Evolutionary conservation across 2,797 vertebrate species (phyloP).

Genomic region (Neoniphon sammara): DNA sequence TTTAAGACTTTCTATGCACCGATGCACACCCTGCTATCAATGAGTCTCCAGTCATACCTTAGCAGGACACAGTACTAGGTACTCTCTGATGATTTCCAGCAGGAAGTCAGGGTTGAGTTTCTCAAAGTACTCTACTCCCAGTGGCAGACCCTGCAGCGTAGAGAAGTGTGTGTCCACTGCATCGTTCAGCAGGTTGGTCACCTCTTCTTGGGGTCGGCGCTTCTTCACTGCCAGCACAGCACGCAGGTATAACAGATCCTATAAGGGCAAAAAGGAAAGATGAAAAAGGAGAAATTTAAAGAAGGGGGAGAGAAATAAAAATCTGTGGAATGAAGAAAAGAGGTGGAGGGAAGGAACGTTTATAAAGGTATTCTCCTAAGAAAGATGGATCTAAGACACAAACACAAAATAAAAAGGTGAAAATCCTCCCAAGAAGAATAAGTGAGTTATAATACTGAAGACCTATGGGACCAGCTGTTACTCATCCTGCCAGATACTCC

Average conservation of each 20-base stretch:
- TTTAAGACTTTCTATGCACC: neutral
- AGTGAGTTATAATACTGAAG: conserved; percentile 3
- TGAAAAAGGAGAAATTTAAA: neutral
- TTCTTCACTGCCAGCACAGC: conserved; percentile 91
- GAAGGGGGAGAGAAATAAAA: neutral
- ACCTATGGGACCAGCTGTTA: conserved; percentile 9
- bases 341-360: neutral
- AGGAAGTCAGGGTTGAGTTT: conserved; percentile 97
- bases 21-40: neutral
- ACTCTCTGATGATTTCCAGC: conserved; percentile 91
- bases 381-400: neutral
- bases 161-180: conserved; percentile 94
- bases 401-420: no score
- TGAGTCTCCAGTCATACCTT: conserved; percentile 80
- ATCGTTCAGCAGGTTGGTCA: conserved; percentile 90
- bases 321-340: neutral
- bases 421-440: neutral
- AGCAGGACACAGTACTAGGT: conserved; percentile 90
- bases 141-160: conserved; percentile 89
- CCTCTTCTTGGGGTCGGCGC: conserved; percentile 84
- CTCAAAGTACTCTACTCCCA: conserved; percentile 94
- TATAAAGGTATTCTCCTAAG: conserved; percentile 1
- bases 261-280: neutral
- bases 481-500: conserved; percentile 2
- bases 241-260: conserved; percentile 92